These are phyloP conservation scores for Drosophila tsacasi DNA, from an alignment of 1,140 invertebrate genomes.

Conservation along the genomic window DNA sequence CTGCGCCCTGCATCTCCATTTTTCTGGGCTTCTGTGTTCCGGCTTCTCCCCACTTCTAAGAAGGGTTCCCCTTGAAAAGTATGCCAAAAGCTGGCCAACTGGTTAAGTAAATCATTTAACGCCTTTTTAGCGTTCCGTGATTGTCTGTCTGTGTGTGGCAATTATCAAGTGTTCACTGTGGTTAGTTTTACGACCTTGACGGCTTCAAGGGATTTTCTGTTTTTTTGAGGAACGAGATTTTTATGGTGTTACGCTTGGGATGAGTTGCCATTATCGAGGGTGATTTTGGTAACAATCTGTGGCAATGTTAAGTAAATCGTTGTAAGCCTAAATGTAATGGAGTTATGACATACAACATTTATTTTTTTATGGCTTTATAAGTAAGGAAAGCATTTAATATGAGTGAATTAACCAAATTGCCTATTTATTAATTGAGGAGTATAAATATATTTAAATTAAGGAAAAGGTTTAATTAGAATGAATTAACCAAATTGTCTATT, in stretches of 20 bases:
- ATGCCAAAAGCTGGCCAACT: conserved; percentile 63
- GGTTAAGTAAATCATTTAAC: conserved; percentile 81
- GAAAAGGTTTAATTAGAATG: neutral
- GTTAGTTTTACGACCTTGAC: conserved; percentile 46
- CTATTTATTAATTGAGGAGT: no score
- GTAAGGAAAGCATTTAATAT: neutral
- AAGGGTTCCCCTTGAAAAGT: conserved; percentile 50
- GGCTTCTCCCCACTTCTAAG: conserved; percentile 14
- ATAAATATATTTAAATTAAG: no score
- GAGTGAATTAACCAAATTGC: neutral
- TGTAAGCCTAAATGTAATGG: conserved; percentile 4
- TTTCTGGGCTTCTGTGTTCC: conserved; percentile 3
- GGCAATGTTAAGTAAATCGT: conserved; percentile 20
- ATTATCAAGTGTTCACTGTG: conserved; percentile 60
- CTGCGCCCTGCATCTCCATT: conserved; percentile 31
- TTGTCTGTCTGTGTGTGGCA: conserved; percentile 21
- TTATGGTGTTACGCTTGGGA: conserved; percentile 14
- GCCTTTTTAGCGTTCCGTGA: conserved; percentile 58
- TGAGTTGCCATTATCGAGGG: conserved; percentile 6
- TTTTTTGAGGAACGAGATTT: conserved; percentile 13
- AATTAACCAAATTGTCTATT: no score
- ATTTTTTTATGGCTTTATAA: neutral
- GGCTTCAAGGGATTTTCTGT: conserved; percentile 26
- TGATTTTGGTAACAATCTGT: conserved; percentile 11
- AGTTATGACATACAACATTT: neutral